Conservation (phyloP, 2,888 invertebrate species). For the Cylindroiulus punctatus region DNA sequence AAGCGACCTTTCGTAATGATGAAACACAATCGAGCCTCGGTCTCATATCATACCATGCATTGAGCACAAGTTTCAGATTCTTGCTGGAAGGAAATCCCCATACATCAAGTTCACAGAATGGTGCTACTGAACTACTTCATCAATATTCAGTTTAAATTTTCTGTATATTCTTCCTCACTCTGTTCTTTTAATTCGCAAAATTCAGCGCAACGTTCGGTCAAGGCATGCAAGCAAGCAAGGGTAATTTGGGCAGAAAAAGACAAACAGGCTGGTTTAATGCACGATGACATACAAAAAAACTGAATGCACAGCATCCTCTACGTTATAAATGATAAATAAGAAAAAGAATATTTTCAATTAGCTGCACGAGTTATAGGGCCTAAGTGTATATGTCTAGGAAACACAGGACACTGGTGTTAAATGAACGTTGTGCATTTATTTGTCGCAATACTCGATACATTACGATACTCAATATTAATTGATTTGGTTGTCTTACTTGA, state of each 20-base stretch:
- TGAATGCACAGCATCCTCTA: not conserved
- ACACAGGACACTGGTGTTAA: not conserved
- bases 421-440: not conserved
- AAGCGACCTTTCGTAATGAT: not conserved
- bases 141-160: no score
- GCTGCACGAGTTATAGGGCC: constrained; percentile 43
- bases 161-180: no score
- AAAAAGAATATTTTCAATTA: not conserved
- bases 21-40: not conserved
- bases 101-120: not conserved
- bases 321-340: not conserved
- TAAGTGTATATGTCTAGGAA: not conserved
- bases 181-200: no score
- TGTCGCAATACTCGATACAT: not conserved
- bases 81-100: not conserved
- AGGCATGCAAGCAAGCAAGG: no score
- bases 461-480: not conserved
- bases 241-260: no score
- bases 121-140: no score
- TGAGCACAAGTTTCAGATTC: not conserved
- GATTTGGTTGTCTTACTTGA: not conserved
- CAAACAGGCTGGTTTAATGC: constrained; percentile 33
- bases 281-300: not conserved
- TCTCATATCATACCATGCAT: not conserved
- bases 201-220: no score